These are phyloP conservation scores for Papilio protenor DNA, from an alignment of 2,888 invertebrate genomes.

Conservation along the genomic window DNA sequence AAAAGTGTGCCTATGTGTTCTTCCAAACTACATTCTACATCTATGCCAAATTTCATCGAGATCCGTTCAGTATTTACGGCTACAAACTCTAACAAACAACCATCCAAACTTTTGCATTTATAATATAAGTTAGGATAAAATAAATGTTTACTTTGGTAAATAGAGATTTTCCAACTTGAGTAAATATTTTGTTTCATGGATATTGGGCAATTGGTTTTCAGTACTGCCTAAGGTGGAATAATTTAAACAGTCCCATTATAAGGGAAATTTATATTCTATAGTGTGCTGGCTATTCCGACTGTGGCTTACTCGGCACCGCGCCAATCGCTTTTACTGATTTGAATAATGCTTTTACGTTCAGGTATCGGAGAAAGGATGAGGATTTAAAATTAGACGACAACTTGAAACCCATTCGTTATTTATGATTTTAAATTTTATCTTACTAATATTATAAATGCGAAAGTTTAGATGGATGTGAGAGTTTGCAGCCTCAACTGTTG, in stretches of 20 bases:
- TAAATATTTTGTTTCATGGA: slow-evolving; percentile 11
- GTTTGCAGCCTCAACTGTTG: too few species aligned
- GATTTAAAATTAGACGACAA: slow-evolving; percentile 26
- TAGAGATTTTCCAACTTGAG: neutral
- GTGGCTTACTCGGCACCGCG: slow-evolving; percentile 32
- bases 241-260: slow-evolving; percentile 35
- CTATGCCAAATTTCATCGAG: too few species aligned
- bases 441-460: too few species aligned
- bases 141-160: neutral
- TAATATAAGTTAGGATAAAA: neutral
- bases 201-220: slow-evolving; percentile 13
- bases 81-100: too few species aligned
- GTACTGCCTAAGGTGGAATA: slow-evolving; percentile 29
- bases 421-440: neutral
- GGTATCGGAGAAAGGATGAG: slow-evolving; percentile 30
- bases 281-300: slow-evolving; percentile 30
- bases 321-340: slow-evolving; percentile 41
- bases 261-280: slow-evolving; percentile 34
- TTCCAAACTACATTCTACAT: too few species aligned
- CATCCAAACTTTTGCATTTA: too few species aligned
- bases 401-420: neutral
- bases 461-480: too few species aligned
- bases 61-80: too few species aligned
- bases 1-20: too few species aligned
- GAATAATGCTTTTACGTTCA: slow-evolving; percentile 39